Evolutionary conservation across 2,797 vertebrate genomes (phyloP).

Genomic region (Chanos chanos): DNA sequence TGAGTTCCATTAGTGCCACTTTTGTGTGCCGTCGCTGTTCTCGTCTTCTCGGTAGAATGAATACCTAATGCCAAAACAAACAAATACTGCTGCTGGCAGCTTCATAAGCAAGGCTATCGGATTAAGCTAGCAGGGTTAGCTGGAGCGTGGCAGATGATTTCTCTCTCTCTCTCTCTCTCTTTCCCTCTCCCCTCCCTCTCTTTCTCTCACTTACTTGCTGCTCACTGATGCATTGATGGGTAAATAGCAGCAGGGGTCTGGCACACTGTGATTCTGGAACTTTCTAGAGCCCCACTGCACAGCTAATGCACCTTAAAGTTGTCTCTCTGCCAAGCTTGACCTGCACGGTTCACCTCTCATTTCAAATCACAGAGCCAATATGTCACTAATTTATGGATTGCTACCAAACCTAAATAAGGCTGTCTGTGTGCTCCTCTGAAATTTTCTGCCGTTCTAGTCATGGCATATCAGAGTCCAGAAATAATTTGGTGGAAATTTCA

Average conservation of each 20-base stretch:
- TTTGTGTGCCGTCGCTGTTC: not conserved
- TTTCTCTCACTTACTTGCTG: not conserved
- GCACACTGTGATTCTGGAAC: conserved; percentile 2
- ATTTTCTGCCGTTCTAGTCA: too few species aligned
- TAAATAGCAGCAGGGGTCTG: not conserved
- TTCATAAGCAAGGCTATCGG: conserved; percentile 15
- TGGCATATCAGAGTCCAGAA: too few species aligned
- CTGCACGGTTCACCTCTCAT: not conserved
- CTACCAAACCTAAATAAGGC: too few species aligned
- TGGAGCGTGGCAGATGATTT: conserved; percentile 22
- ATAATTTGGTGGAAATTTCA: too few species aligned
- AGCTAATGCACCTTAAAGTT: not conserved
- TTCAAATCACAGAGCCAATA: too few species aligned
- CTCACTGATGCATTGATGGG: conserved; percentile 3
- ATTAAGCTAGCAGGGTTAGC: conserved; percentile 16
- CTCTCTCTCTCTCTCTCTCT: not conserved
- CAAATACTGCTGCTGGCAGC: conserved; percentile 1
- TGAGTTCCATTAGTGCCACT: not conserved
- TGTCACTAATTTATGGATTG: too few species aligned
- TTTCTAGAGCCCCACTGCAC: not conserved
- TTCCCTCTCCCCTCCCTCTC: not conserved
- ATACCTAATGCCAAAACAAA: conserved; percentile 20
- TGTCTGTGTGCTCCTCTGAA: too few species aligned
- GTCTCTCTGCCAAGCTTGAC: not conserved
- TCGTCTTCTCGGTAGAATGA: conserved; percentile 3